Conservation (phyloP, 2,113 vertebrate species). For the Callithrix jacchus region DNA sequence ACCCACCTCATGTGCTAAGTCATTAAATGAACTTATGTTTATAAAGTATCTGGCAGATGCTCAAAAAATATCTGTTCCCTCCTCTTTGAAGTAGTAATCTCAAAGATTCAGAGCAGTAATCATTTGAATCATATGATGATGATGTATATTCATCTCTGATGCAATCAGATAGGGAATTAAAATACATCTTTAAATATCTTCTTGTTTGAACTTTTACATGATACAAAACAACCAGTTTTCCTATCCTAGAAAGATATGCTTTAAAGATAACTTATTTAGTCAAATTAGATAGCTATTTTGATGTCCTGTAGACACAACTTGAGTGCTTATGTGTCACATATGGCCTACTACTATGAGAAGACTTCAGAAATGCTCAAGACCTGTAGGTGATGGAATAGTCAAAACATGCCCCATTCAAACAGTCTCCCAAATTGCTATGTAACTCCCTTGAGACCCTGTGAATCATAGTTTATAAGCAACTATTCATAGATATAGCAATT, state of each 20-base stretch:
- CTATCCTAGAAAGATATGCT: not conserved
- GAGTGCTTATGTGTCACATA: not conserved
- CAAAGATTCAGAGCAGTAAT: not conserved
- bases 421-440: constrained; percentile 5
- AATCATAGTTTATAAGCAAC: constrained; percentile 58
- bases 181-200: not conserved
- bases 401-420: constrained; percentile 34
- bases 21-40: constrained; percentile 16
- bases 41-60: not conserved
- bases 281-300: constrained; percentile 37
- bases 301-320: not conserved
- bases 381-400: not conserved
- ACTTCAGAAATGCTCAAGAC: not conserved
- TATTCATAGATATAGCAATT: constrained; percentile 41
- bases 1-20: not conserved
- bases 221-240: not conserved
- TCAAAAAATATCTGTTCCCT: not conserved
- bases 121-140: not conserved
- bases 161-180: not conserved
- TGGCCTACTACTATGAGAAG: not conserved
- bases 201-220: constrained; percentile 12
- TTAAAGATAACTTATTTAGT: constrained; percentile 8
- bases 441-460: constrained; percentile 22
- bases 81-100: not conserved
- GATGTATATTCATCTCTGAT: not conserved